Base-by-base conservation (phyloP, 1,140 invertebrate species). In the Hypothenemus hampei region DNA sequence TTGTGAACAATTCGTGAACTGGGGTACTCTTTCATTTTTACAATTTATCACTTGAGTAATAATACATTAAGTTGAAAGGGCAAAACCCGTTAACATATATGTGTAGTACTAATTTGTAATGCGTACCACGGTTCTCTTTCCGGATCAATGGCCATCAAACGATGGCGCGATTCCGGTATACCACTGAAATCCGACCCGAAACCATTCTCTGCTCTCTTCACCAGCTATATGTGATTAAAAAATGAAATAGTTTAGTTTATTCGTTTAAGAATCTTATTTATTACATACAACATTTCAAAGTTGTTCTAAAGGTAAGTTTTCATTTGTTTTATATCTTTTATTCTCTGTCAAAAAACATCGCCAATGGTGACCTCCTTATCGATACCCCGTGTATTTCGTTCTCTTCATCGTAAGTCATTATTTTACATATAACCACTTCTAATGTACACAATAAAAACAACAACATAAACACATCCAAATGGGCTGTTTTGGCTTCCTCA, bases 401-500 rank as follows among this genome's bases (percentile, higher is more conserved):
- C 20, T 52, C 54, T 23, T 65, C 59, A 18, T 71, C 67, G 16
- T 49, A 62, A 6, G 63, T 62, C 13, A 69, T 41, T 33, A 71
- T 67, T 47, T 70, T 71, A 10, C 69, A 35, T 8, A 71, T 48
- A 3, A 71, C 66, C 13, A 68, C 66, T 57, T 71, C 68, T 19
- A 69, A 59, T 7, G 69, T 62, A 31, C 69, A 71, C 23, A 71
- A 39, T 67, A 71, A 64, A 45, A 71, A 71, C 18, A 71, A 29
- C 4, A 65, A 62, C 69, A 71, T 70, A 47, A 71, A 71, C 7
- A 68, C 41, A 47, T 69, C 68, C 63, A 69, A 49, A 46, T 58
- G 57, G 10, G 65, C 62, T 2, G 65, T 61, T 31, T 55, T 62
- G 10, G 45, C 31, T 37, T 47, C 44, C 13, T 44, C 13, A 20